Evolutionary conservation across 2,888 invertebrate genomes (phyloP), one percentile per base, ranked within the genome.

Genomic region (Acrocyrtus sp.): DNA sequence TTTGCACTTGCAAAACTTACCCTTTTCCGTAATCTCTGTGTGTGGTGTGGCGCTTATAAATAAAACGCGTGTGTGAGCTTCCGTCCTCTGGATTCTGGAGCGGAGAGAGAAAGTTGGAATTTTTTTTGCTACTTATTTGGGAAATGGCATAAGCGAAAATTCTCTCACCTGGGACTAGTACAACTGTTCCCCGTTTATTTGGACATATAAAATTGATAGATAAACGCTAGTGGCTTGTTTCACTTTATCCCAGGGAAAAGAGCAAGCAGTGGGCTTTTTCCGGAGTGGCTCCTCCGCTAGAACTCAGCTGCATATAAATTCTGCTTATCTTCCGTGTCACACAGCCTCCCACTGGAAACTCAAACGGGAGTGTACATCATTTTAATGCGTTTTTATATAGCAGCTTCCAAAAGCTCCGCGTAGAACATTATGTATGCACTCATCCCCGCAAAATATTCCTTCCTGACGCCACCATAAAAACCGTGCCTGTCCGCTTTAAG

Each of bases 131-230:
- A 50, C 24, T 24, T 50, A 24, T 50, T 50, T 50, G 26, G 47
- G 26, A 24, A 50, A 50, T 21, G 50, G 50, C 12, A 50, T 17
- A 45, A n/a, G 50, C 10, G 26, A 50, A 50, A 50, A 41, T 34
- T 54, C 21, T 54, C 54, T 68, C 68, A 68, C 68, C 68, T 68
- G 68, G 68, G 68, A 68, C 68, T 56, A 22, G 1, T n/a, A 10
- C 19, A 57, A 50, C 15, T 29, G 39, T 22, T 57, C 24, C 22
- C 39, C 50, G 47, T 27, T 60, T 47, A 27, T 45, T 43, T 22
- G 43, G 43, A 26, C 51, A 43, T 4, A 53, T 12, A 41, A 65
- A 65, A 29, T 57, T 48, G 56, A 48, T 66, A 47, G 63, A 63
- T 63, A 54, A 63, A 63, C 63, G 63, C 51, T 41, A 26, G 34